Percentiles rank a stretch among this genome's conserved stretches.
Evolutionary conservation across 2,888 invertebrate species (phyloP).

Genomic region (Dynastes maya): DNA sequence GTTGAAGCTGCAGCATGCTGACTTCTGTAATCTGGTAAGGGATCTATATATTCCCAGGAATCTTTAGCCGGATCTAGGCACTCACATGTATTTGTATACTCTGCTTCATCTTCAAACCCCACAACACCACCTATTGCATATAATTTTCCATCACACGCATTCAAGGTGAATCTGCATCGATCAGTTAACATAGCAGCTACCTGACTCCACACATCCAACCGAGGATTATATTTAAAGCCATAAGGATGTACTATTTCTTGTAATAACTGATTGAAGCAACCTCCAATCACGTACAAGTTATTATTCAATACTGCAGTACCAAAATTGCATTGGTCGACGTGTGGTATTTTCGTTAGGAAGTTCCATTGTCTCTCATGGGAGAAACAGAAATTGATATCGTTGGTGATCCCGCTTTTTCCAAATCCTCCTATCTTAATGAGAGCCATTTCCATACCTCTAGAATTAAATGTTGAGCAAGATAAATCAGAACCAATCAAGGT

Average conservation of each 20-base stretch:
- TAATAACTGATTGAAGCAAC: constrained; percentile 80
- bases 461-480: constrained; percentile 71
- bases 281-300: constrained; percentile 80
- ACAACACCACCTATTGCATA: constrained; percentile 79
- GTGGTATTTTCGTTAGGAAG: constrained; percentile 79
- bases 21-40: constrained; percentile 74
- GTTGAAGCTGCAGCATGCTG: constrained; percentile 70
- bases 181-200: constrained; percentile 80
- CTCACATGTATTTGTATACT: constrained; percentile 72
- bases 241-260: constrained; percentile 83
- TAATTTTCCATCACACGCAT: constrained; percentile 73
- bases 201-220: constrained; percentile 78
- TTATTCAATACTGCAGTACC: constrained; percentile 80
- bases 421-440: constrained; percentile 82
- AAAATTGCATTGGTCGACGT: constrained; percentile 83
- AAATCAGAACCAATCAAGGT: constrained; percentile 38
- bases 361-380: constrained; percentile 76
- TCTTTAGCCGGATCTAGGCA: constrained; percentile 75
- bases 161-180: constrained; percentile 78
- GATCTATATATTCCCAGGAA: constrained; percentile 75
- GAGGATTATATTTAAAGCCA: constrained; percentile 77
- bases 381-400: constrained; percentile 79
- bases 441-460: constrained; percentile 80
- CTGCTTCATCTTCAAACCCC: constrained; percentile 71
- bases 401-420: constrained; percentile 77